Evolutionary conservation across 2,888 invertebrate species (phyloP).

Genomic region (Lithophane ornitopus): DNA sequence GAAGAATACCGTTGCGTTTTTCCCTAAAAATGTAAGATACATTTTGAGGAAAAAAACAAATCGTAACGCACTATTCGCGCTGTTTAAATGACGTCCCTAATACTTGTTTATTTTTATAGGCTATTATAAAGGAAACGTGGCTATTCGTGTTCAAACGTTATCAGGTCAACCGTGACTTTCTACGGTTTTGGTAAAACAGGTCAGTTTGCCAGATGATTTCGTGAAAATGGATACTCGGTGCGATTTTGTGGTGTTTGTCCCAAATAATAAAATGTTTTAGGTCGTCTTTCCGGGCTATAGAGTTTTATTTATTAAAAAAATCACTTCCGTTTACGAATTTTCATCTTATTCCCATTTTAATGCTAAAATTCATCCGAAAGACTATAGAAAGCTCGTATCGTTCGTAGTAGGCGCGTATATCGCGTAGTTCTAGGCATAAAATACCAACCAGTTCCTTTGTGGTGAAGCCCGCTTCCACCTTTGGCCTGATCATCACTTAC

Average conservation of each 20-base stretch:
- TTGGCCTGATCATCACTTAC: no score
- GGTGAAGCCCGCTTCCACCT: no score
- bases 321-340: background rate
- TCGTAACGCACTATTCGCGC: constrained; percentile 51
- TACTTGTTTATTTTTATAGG: constrained; percentile 61
- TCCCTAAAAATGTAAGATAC: constrained; percentile 28
- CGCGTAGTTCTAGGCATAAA: background rate
- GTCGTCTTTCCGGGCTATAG: background rate
- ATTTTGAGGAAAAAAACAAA: constrained; percentile 59
- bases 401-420: no score
- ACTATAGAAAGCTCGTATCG: background rate
- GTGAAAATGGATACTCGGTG: constrained; percentile 27
- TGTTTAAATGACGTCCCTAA: constrained; percentile 53
- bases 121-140: constrained; percentile 58
- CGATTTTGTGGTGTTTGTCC: constrained; percentile 2
- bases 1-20: constrained; percentile 19
- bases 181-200: constrained; percentile 51
- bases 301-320: background rate
- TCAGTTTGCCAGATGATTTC: constrained; percentile 50
- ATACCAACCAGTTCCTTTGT: no score
- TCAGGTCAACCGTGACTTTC: constrained; percentile 61
- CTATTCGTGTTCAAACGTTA: constrained; percentile 45
- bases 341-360: background rate
- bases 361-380: background rate
- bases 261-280: constrained; percentile 12